These are phyloP conservation scores for Ptychodera flava DNA, from an alignment of 35 echinoderm and acorn worm species.

Conservation along the genomic window DNA sequence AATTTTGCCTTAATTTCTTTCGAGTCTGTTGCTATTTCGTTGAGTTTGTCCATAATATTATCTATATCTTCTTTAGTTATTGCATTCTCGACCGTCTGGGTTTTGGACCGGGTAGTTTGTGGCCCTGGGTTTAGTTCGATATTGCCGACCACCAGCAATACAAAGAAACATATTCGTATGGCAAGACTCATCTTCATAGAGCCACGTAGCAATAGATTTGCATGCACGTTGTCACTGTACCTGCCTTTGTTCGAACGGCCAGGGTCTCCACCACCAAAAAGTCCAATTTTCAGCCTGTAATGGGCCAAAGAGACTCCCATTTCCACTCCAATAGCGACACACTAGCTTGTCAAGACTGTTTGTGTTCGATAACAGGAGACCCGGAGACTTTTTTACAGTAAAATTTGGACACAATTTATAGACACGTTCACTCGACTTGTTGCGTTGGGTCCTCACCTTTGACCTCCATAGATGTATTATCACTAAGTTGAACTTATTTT, in stretches of 20 bases:
- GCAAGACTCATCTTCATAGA: background rate
- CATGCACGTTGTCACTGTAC: no score
- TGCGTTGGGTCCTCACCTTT: background rate
- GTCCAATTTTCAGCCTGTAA: background rate
- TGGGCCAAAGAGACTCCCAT: background rate
- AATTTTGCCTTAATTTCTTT: no score
- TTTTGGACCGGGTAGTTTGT: background rate
- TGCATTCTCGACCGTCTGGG: background rate
- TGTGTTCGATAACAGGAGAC: background rate
- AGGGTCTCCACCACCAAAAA: background rate
- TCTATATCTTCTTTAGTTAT: background rate
- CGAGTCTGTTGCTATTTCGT: no score
- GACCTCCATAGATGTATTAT: no score
- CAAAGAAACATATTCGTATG: conserved; percentile 1
- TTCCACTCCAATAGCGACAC: background rate
- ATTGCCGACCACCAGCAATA: background rate
- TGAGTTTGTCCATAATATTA: no score
- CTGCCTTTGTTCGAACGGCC: background rate
- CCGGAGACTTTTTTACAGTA: background rate
- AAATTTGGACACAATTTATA: background rate
- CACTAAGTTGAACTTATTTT: no score
- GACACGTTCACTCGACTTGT: background rate
- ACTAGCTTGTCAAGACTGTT: background rate
- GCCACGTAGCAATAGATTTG: background rate
- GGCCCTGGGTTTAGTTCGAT: background rate